These are phyloP conservation scores for Periplaneta americana DNA, from an alignment of 1,140 invertebrate species.

Conservation along the genomic window DNA sequence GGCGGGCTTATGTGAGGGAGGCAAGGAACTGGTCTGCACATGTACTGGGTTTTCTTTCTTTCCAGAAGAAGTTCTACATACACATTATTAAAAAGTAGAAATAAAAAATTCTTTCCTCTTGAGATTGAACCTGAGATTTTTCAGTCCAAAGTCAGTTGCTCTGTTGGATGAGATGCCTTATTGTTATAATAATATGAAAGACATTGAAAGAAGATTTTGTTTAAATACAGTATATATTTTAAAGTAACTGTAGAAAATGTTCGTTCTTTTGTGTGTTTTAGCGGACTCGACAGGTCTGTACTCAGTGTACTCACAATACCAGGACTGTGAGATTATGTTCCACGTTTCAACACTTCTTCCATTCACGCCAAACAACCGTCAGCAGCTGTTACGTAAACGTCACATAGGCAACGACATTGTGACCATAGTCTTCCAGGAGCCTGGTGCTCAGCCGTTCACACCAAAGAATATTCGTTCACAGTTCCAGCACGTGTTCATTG, in stretches of 20 bases:
- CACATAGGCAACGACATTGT: conserved; percentile 95
- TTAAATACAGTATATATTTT: too few relatives aligned
- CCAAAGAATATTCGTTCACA: conserved; percentile 90
- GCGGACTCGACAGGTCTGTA: conserved; percentile 83
- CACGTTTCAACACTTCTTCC: conserved; percentile 92
- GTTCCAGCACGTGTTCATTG: conserved; percentile 97
- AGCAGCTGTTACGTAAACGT: conserved; percentile 80
- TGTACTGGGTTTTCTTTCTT: too few relatives aligned
- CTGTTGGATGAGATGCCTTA: too few relatives aligned
- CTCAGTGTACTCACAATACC: conserved; percentile 78
- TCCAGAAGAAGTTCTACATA: too few relatives aligned
- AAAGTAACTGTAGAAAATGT: background rate
- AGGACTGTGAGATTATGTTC: conserved; percentile 88
- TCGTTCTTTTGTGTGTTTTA: conserved; percentile 30
- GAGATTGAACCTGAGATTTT: too few relatives aligned
- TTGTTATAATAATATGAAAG: conserved; percentile 2
- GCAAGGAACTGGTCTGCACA: too few relatives aligned
- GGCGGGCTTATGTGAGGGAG: too few relatives aligned
- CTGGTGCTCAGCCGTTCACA: conserved; percentile 87
- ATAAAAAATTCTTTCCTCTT: too few relatives aligned
- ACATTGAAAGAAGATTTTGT: too few relatives aligned
- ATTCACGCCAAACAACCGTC: conserved; percentile 86
- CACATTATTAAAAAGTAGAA: too few relatives aligned
- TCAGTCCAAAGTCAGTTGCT: too few relatives aligned
- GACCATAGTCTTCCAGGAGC: conserved; percentile 96